Conservation (phyloP, 2,113 vertebrate genomes). For the Aix galericulata region DNA sequence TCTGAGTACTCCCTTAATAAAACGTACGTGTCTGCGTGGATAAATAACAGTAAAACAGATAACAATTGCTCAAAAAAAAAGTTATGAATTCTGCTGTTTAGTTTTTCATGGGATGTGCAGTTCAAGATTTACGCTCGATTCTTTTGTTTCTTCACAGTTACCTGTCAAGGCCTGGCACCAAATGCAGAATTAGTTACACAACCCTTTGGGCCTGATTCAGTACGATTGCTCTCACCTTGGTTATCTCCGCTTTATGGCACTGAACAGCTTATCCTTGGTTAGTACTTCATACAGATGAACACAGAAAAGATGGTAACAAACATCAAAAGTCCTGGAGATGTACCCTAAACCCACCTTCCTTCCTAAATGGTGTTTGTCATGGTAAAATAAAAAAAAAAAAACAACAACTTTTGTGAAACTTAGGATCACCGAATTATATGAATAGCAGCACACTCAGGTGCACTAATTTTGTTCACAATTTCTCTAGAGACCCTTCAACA, state of each 20-base stretch:
- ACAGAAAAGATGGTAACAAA: not conserved
- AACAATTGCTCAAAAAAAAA: not conserved
- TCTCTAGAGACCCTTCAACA: not conserved
- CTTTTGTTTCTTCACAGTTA: not conserved
- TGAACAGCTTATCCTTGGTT: not conserved
- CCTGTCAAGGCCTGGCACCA: not conserved
- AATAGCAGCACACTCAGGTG: not conserved
- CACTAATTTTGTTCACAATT: not conserved
- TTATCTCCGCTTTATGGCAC: not conserved
- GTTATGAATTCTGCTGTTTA: not conserved
- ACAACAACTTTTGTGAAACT: not conserved
- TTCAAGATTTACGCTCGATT: not conserved
- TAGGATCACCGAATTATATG: not conserved
- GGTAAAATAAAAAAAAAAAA: not conserved
- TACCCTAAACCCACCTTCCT: not conserved
- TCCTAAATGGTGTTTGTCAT: not conserved
- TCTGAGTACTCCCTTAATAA: not conserved
- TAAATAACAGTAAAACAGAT: not conserved
- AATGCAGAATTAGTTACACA: rapidly evolving
- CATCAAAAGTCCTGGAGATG: not conserved
- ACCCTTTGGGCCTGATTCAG: not conserved
- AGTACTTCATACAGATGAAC: not conserved
- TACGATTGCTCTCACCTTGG: not conserved
- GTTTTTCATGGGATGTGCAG: not conserved
- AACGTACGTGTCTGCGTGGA: not conserved